Evolutionary conservation across 2,888 invertebrate genomes (phyloP).

Genomic region (Embidobia sp.): DNA sequence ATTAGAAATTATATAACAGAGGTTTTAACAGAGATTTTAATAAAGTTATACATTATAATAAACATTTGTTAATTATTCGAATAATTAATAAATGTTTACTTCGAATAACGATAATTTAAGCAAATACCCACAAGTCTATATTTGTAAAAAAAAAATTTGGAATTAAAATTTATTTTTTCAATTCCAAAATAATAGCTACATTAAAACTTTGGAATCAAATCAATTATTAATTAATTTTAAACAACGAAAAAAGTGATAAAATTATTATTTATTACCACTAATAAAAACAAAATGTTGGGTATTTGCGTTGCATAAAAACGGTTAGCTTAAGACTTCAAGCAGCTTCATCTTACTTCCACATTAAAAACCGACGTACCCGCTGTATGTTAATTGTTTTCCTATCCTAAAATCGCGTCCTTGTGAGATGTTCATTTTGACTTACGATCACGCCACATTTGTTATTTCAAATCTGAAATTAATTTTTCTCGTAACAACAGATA

Average conservation of each 20-base stretch:
- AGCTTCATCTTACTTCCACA: constrained; percentile 70
- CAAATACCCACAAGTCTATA: no score
- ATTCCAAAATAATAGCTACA: no score
- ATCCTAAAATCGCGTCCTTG: constrained; percentile 67
- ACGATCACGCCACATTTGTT: constrained; percentile 56
- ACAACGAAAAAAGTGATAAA: not conserved
- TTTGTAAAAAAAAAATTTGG: no score
- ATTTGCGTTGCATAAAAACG: constrained; percentile 58
- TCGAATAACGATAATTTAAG: no score
- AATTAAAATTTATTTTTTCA: no score
- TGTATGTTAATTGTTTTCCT: constrained; percentile 63
- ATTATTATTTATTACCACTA: constrained; percentile 40
- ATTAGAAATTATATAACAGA: no score
- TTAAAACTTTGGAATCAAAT: no score
- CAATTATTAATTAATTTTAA: no score
- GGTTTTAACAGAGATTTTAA: no score
- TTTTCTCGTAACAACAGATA: constrained; percentile 40
- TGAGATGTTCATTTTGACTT: constrained; percentile 66
- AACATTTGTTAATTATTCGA: no score
- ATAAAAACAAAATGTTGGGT: constrained; percentile 54
- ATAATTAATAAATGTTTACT: no score
- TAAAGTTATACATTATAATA: no score
- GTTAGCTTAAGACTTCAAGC: constrained; percentile 69
- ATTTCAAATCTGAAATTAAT: constrained; percentile 35
- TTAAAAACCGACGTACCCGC: constrained; percentile 66